These are phyloP conservation scores for Calyptomena viridis DNA, from an alignment of 2,113 vertebrate genomes.

Conservation along the genomic window DNA sequence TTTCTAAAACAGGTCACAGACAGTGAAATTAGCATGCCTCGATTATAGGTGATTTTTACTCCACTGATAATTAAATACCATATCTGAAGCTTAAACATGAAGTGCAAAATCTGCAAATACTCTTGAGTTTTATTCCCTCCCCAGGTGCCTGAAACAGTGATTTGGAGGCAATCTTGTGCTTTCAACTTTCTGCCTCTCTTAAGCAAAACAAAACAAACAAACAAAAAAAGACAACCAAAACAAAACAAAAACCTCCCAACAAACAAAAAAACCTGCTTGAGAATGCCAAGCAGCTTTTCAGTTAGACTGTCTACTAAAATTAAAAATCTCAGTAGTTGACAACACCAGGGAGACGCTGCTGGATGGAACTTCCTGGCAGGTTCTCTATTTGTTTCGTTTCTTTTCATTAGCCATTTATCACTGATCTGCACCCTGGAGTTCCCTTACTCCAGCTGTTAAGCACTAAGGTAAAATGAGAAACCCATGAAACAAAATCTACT, in stretches of 20 bases:
- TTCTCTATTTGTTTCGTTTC: neutral
- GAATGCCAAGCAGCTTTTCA: neutral
- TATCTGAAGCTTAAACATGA: neutral
- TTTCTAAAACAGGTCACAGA: neutral
- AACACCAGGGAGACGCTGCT: neutral
- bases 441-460: neutral
- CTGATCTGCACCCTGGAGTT: neutral
- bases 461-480: neutral
- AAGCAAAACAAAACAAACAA: neutral
- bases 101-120: neutral
- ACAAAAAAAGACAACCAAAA: neutral
- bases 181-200: neutral
- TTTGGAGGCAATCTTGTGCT: neutral
- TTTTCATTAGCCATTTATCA: neutral
- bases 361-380: neutral
- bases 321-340: neutral
- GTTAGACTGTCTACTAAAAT: neutral
- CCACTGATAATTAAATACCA: neutral
- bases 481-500: neutral
- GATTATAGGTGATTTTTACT: neutral
- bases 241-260: neutral
- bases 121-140: neutral
- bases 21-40: neutral
- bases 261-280: neutral
- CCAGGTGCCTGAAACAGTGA: neutral